Evolutionary conservation across 2,888 invertebrate species (phyloP).

Genomic region (Bellardia pandia): DNA sequence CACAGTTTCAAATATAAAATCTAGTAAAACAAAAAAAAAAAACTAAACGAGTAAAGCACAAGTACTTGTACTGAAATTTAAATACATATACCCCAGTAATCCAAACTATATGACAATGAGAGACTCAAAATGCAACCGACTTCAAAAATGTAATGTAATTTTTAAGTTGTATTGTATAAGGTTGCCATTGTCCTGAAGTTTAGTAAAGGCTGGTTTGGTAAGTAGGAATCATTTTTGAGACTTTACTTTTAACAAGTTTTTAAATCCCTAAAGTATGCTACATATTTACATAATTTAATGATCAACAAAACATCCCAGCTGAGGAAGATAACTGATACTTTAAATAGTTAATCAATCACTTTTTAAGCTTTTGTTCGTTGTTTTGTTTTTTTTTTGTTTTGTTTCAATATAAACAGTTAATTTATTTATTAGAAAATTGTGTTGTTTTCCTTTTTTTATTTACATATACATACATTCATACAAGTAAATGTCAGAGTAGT

Average conservation of each 20-base stretch:
- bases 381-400: neutral
- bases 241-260: neutral
- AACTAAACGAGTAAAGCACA: too few relatives aligned
- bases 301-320: slow-evolving; percentile 30
- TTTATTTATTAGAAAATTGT: neutral
- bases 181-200: too few relatives aligned
- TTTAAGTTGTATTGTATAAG: neutral
- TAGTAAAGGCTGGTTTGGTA: too few relatives aligned
- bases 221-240: neutral
- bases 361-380: neutral
- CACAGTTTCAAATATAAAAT: slow-evolving; percentile 15
- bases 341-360: neutral
- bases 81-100: too few relatives aligned
- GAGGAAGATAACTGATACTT: slow-evolving; percentile 17
- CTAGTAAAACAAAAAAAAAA: neutral
- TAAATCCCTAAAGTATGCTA: slow-evolving; percentile 19
- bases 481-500: slow-evolving; percentile 22
- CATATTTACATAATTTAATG: neutral
- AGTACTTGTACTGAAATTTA: too few relatives aligned
- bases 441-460: neutral
- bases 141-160: too few relatives aligned
- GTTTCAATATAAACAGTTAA: neutral
- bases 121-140: too few relatives aligned
- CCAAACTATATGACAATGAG: too few relatives aligned
- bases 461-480: neutral